Evolutionary conservation across 2,113 vertebrate genomes (phyloP), one percentile per base, ranked within the genome.

Genomic region (Xenopus tropicalis): DNA sequence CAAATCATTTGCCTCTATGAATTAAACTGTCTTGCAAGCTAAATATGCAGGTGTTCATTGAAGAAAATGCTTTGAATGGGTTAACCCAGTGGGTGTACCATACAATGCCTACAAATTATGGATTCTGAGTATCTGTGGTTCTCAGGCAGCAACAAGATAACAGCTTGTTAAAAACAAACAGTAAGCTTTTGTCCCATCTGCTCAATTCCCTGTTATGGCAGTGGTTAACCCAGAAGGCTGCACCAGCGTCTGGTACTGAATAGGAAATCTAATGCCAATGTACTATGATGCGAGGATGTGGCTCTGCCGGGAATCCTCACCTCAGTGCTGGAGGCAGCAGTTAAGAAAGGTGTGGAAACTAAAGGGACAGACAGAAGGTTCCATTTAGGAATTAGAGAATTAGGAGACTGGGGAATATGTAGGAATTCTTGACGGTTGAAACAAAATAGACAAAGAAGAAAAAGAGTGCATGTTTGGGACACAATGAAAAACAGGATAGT

Each of bases 161-260:
- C 66, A 76, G 66, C 57, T 69, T 69, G 73, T 63, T 25, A 61
- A 63, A 74, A 76, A 69, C 73, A 61, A 63, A 69, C 58, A 69
- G n/a, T 62, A 16, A 57, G 24, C 48, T 76, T 75, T 63, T 74
- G 42, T 56, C 48, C 73, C 73, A 76, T 76, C 66, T 76, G 73
- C 62, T 69, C 66, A 63, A 54, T 76, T 48, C 73, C 46, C 57
- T 24, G 24, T 43, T 46, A 75, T 69, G 56, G 25, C 46, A 63
- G 44, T 62, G 66, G 73, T 56, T 76, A 63, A 56, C 69, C 66
- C 66, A 76, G 66, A 19, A 76, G 65, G 25, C 21, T 25, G 59
- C 57, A 68, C 64, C n/a, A 63, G 59, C 59, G 57, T 63, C 73
- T 76, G 66, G 73, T 44, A 76, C n/a, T 25, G 58, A 21, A 24